Evolutionary conservation across 1,140 invertebrate species (phyloP).

Genomic region (Cotesia glomerata): DNA sequence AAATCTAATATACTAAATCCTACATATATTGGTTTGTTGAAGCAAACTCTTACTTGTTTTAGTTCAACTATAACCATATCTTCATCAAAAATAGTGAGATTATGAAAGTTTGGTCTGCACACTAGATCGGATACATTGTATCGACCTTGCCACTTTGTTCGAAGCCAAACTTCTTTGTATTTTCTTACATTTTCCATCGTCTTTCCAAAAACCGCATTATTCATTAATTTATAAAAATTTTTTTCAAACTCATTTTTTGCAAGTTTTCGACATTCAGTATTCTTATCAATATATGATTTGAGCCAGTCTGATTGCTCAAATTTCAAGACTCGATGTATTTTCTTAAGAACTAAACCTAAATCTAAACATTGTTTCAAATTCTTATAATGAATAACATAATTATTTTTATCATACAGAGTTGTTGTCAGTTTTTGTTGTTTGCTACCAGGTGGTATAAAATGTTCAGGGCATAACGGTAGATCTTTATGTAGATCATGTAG

Average conservation of each 20-base stretch:
- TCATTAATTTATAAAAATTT: background rate
- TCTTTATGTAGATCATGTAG: too few species aligned
- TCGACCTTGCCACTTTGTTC: background rate
- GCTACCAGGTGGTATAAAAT: conserved; percentile 8
- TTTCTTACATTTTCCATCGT: background rate
- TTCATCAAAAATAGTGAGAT: too few species aligned
- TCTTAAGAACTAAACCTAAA: too few species aligned
- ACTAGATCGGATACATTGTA: background rate
- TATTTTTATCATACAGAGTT: background rate
- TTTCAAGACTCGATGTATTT: too few species aligned
- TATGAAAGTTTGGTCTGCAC: background rate
- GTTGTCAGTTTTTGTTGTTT: background rate
- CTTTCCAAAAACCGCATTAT: conserved; percentile 17
- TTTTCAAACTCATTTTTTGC: too few species aligned
- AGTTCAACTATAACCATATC: too few species aligned
- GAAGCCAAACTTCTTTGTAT: too few species aligned
- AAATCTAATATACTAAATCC: background rate
- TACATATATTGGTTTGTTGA: background rate
- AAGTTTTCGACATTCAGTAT: too few species aligned
- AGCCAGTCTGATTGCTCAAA: too few species aligned
- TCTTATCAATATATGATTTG: background rate
- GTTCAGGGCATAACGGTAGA: too few species aligned
- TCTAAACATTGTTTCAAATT: background rate
- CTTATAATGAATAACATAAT: background rate
- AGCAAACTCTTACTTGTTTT: too few species aligned